Evolutionary conservation across 92 coral and sea anemone species (phyloP).

Genomic region (Palythoa caribaeorum): DNA sequence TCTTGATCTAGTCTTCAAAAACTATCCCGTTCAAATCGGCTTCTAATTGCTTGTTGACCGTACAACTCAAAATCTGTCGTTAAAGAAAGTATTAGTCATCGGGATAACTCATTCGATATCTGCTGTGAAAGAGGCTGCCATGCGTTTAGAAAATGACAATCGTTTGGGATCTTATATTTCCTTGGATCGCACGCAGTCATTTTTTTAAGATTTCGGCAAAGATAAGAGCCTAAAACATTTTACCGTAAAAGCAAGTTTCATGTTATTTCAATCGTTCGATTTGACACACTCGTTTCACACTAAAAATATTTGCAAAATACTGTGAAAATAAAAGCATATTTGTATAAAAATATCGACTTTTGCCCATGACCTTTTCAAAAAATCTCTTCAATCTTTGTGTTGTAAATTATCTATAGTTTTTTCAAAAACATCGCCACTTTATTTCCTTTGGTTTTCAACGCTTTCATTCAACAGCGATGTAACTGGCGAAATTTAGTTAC

Average conservation of each 20-base stretch:
- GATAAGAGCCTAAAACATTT: constrained; percentile 42
- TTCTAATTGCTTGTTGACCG: constrained; percentile 53
- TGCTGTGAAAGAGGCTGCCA: not conserved
- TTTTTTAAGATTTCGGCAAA: constrained; percentile 40
- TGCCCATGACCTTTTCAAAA: not conserved
- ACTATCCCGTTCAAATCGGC: constrained; percentile 40
- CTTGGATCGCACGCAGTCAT: constrained; percentile 28
- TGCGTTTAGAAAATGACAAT: constrained; percentile 31
- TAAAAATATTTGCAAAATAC: constrained; percentile 37
- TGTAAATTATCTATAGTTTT: not conserved
- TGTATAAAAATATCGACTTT: constrained; percentile 2
- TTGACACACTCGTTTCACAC: constrained; percentile 29
- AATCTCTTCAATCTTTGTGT: not conserved
- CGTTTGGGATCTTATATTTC: constrained; percentile 5
- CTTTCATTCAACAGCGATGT: constrained; percentile 41
- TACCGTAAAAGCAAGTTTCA: constrained; percentile 44
- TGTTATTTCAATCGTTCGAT: constrained; percentile 31
- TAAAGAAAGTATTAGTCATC: constrained; percentile 47
- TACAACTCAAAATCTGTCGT: constrained; percentile 44
- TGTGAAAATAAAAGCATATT: constrained; percentile 30
- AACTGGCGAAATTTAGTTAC: constrained; percentile 26
- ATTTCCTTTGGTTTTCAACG: constrained; percentile 2
- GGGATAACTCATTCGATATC: constrained; percentile 26
- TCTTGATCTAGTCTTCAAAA: constrained; percentile 28
- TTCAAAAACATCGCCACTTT: not conserved